Evolutionary conservation across 2,113 vertebrate species (phyloP), one percentile per base, ranked within the genome.

Genomic region (Eptatretus burgeri): DNA sequence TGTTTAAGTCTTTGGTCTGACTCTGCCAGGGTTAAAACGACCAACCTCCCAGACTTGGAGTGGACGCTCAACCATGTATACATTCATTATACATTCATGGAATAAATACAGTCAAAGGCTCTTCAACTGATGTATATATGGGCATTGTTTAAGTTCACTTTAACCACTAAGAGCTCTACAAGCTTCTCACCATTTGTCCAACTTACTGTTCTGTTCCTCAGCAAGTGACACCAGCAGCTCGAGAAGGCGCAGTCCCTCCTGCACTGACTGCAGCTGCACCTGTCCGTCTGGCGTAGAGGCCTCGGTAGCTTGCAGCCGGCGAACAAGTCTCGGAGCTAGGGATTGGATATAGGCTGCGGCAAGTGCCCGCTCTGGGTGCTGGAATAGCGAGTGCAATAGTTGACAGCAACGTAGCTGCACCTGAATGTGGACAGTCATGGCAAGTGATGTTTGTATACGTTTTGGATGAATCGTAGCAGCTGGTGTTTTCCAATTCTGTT

Each of bases 341-440:
- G 82, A 76, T 68, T 91, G 91, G 71, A 98, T 98, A 69, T 93
- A 98, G 1, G 89, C 87, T 9, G 82, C 86, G 52, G 86, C 83
- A 51, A 98, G 81, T 20, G 83, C 82, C 13, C 88, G 81, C 68
- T 78, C 84, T 53, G 81, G 77, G 72, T 94, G 89, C 70, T 98
- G 88, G 70, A 98, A 94, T 68, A 98, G 82, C 2, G 91, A 96
- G 64, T 94, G 71, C 62, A 94, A 77, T 70, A 96, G 80, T 76
- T 98, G 91, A 75, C 89, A 94, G 75, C 85, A 87, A 53, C 86
- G 85, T 27, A 84, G 81, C 75, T 93, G 89, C 71, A 91, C 83
- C 91, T 98, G 73, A 64, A 72, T 10, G 52, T 51, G 64, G 66
- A 66, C 65, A 51, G 72, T 63, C 51, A 65, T 14, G 67, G 66